A percentile compares a stretch with the other conserved stretches of the same genome.
Evolutionary conservation across 2,797 vertebrate genomes (phyloP).

Genomic region (Hydrocynus forskahlii): DNA sequence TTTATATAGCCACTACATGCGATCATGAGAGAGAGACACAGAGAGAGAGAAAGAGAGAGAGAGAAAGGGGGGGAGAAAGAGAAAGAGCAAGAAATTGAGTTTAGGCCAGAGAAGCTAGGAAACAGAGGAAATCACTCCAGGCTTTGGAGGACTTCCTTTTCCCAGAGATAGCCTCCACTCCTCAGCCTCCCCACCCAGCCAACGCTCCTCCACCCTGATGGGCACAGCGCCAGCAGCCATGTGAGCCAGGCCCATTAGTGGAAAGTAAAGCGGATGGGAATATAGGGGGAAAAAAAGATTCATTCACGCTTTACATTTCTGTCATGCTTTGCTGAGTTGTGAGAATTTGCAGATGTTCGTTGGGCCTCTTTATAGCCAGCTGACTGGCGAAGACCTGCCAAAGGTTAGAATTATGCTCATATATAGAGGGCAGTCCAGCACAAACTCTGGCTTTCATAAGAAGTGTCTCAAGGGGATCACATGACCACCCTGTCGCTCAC

Average conservation of each 20-base stretch:
- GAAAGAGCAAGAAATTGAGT: constrained; percentile 26
- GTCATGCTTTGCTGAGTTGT: constrained; percentile 23
- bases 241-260: constrained; percentile 68
- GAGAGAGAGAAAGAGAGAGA: constrained; percentile 9
- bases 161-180: constrained; percentile 82
- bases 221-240: constrained; percentile 70
- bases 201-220: constrained; percentile 68
- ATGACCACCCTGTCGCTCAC: neutral
- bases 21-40: constrained; percentile 52
- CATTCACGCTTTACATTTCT: constrained; percentile 31
- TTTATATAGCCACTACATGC: constrained; percentile 27
- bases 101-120: constrained; percentile 60
- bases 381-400: neutral
- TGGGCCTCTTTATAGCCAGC: constrained; percentile 19
- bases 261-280: constrained; percentile 37
- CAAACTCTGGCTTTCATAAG: constrained; percentile 9
- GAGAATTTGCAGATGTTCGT: constrained; percentile 36
- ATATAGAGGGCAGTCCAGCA: neutral
- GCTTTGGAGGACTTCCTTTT: constrained; percentile 89
- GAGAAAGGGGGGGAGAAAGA: constrained; percentile 39
- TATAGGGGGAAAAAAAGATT: constrained; percentile 32
- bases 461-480: neutral
- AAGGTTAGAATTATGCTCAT: constrained; percentile 5
- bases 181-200: constrained; percentile 45
- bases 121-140: constrained; percentile 82